These are phyloP conservation scores for Craterocephalus amniculus DNA, from an alignment of 2,797 vertebrate species.

Conservation along the genomic window DNA sequence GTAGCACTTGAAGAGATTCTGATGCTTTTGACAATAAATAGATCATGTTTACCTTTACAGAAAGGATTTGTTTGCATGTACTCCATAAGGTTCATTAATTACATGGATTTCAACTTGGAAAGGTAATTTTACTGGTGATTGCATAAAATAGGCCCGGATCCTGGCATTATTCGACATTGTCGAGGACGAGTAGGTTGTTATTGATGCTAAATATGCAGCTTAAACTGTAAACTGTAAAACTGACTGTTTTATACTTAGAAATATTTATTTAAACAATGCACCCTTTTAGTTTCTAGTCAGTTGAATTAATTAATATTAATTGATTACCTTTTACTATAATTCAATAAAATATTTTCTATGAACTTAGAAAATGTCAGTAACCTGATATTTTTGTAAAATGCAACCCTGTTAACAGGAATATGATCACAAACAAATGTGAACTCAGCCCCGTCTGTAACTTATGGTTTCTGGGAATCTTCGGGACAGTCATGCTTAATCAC, in stretches of 20 bases:
- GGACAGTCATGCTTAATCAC: constrained; percentile 78
- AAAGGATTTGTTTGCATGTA: no score
- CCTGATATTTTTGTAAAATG: constrained; percentile 9
- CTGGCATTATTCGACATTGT: constrained; percentile 22
- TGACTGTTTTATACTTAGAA: not conserved
- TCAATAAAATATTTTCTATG: not conserved
- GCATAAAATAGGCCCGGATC: no score
- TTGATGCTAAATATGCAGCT: constrained; percentile 23
- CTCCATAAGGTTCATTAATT: no score
- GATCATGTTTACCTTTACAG: no score
- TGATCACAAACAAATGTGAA: constrained; percentile 15
- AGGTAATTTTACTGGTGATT: no score
- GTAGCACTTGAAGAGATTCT: no score
- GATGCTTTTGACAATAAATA: no score
- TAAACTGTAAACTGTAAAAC: constrained; percentile 7
- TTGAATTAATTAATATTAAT: not conserved
- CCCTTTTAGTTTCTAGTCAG: not conserved
- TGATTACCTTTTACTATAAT: not conserved
- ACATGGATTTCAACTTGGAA: no score
- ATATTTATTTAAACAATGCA: not conserved
- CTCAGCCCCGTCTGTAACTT: constrained; percentile 49
- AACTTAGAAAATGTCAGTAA: constrained; percentile 12
- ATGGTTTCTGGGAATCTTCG: constrained; percentile 64
- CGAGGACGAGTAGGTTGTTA: constrained; percentile 2
- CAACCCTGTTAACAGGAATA: constrained; percentile 32